A percentile compares a stretch with the other conserved stretches of the same genome.
phyloP scores from a whole-genome alignment of 2,797 vertebrate genomes.

The Podarcis siculus region DNA sequence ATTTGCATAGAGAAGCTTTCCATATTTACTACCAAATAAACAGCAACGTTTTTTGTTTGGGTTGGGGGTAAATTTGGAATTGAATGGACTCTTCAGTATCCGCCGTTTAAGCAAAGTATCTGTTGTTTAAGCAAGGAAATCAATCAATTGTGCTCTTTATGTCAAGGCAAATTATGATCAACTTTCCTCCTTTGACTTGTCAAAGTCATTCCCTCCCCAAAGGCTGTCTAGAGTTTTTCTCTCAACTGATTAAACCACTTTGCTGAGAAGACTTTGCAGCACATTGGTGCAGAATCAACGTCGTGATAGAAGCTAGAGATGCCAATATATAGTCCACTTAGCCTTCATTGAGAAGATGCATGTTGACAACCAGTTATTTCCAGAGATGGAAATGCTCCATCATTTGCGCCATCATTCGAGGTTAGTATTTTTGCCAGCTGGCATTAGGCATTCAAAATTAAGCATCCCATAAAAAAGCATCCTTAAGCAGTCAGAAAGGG shows the following conservation, averaged over 20 bases:
- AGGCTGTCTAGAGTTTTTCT: conserved; percentile 4
- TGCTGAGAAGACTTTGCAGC: not conserved
- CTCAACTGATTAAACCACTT: conserved; percentile 13
- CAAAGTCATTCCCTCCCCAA: not conserved
- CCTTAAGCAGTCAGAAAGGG: not conserved
- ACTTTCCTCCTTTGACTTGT: not conserved
- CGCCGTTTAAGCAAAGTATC: not conserved
- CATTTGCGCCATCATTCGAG: not conserved
- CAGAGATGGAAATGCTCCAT: not conserved
- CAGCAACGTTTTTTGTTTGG: not conserved
- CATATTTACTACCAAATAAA: conserved; percentile 14
- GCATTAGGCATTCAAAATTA: not conserved
- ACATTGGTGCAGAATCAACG: not conserved
- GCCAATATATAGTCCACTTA: not conserved
- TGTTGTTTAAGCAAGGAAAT: not conserved
- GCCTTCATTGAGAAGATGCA: not conserved
- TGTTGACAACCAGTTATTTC: not conserved
- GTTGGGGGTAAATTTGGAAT: not conserved
- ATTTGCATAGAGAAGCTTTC: not conserved
- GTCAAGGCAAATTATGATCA: conserved; percentile 9
- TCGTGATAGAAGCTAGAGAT: not conserved
- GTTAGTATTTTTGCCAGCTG: not conserved
- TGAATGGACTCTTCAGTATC: not conserved
- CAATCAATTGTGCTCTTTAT: not conserved
- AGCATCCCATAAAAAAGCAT: conserved; percentile 5